These are phyloP conservation scores for Ciconia stormi DNA, from an alignment of 2,113 vertebrate genomes.

Conservation along the genomic window DNA sequence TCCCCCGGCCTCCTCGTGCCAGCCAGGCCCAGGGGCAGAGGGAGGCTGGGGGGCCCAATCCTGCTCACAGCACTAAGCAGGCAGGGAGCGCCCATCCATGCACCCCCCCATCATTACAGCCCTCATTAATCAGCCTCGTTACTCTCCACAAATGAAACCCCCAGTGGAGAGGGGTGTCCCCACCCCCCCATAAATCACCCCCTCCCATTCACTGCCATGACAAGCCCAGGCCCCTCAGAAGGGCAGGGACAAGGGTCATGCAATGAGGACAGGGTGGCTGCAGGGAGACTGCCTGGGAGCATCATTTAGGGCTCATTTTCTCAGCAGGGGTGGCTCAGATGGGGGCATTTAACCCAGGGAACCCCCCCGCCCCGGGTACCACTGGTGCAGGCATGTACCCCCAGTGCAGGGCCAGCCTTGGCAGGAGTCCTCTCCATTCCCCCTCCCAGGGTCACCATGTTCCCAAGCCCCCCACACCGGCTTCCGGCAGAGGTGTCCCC, in stretches of 20 bases:
- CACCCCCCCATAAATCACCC: slow-evolving; percentile 14
- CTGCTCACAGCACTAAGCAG: neutral
- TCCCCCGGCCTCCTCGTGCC: neutral
- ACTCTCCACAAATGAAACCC: neutral
- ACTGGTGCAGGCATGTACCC: neutral
- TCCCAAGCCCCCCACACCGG: neutral
- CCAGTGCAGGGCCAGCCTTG: neutral
- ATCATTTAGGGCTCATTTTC: neutral
- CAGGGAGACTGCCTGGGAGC: neutral
- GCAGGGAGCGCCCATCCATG: neutral
- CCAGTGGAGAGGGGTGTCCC: neutral
- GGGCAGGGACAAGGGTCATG: slow-evolving; percentile 17
- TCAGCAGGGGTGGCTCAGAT: neutral
- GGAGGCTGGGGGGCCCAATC: neutral
- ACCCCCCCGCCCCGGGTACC: fast-evolving
- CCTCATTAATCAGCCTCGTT: neutral
- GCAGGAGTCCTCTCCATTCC: neutral
- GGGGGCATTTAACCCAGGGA: neutral
- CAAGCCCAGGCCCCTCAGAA: neutral
- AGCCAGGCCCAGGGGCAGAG: neutral
- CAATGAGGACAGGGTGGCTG: neutral
- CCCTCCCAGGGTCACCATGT: neutral
- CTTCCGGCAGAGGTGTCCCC: neutral
- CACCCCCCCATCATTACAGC: neutral
- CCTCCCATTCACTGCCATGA: neutral